Percentiles rank a stretch among this genome's conserved stretches.
Conservation (phyloP, 2,113 vertebrate genomes). For the Glaucomys volans region DNA sequence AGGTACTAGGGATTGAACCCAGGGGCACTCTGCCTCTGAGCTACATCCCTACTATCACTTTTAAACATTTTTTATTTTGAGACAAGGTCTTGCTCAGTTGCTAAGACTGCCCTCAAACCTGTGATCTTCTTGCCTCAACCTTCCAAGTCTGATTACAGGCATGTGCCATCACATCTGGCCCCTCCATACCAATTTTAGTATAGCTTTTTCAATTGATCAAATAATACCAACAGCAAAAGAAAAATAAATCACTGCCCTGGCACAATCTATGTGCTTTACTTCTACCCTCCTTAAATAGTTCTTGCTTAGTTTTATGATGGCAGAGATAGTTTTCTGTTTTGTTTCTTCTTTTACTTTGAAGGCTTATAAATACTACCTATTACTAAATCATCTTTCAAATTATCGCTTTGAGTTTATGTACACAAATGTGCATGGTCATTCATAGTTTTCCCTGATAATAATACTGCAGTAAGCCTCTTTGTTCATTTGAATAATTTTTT, state of each 20-base stretch:
- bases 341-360: constrained; percentile 21
- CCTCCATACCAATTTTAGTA: not conserved
- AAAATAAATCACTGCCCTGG: not conserved
- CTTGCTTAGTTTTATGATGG: constrained; percentile 1
- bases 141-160: not conserved
- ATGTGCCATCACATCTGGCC: not conserved
- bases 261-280: not conserved
- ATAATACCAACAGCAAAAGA: not conserved
- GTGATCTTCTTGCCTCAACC: not conserved
- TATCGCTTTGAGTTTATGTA: not conserved
- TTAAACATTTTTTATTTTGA: not conserved
- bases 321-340: not conserved
- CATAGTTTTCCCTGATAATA: not conserved
- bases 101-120: not conserved
- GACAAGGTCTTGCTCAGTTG: not conserved
- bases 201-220: not conserved
- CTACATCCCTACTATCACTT: not conserved
- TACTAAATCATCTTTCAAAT: not conserved
- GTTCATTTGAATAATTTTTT: constrained; percentile 49
- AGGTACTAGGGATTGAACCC: not conserved
- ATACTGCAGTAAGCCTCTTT: not conserved
- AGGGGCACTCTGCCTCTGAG: not conserved
- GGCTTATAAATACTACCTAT: not conserved
- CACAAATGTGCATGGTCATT: not conserved
- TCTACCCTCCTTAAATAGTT: not conserved